These are phyloP conservation scores for Deroptyus accipitrinus DNA, from an alignment of 2,113 vertebrate genomes.

Conservation along the genomic window DNA sequence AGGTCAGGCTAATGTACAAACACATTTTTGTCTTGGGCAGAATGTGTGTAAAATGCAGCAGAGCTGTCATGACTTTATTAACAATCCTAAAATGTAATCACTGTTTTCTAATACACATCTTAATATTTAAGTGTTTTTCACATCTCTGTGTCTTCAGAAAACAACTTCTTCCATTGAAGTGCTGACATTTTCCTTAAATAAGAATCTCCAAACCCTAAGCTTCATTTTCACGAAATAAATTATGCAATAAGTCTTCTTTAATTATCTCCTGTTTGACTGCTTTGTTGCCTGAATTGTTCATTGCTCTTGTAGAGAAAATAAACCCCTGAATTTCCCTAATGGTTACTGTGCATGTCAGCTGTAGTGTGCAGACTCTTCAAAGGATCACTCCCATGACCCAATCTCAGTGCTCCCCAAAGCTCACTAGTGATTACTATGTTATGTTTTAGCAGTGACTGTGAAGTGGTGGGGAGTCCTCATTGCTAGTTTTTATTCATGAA, in stretches of 20 bases:
- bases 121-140: slow-evolving; percentile 8
- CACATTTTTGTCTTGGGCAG: not conserved
- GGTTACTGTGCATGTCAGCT: not conserved
- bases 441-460: not conserved
- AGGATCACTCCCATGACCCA: not conserved
- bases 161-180: not conserved
- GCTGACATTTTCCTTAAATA: slow-evolving; percentile 2
- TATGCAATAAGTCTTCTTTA: slow-evolving; percentile 38
- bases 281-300: slow-evolving; percentile 24
- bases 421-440: not conserved
- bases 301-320: not conserved
- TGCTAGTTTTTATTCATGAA: not conserved
- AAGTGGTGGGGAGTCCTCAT: not conserved
- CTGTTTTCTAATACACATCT: not conserved
- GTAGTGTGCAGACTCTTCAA: not conserved
- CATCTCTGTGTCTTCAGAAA: not conserved
- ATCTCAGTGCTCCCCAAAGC: not conserved
- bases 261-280: slow-evolving; percentile 10
- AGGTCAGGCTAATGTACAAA: not conserved
- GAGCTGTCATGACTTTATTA: not conserved
- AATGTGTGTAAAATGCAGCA: not conserved
- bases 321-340: not conserved
- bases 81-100: not conserved
- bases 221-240: slow-evolving; percentile 39
- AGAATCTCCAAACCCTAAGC: not conserved